Conservation (phyloP, 2,797 vertebrate species). For the Neosilurus hyrtlii region DNA sequence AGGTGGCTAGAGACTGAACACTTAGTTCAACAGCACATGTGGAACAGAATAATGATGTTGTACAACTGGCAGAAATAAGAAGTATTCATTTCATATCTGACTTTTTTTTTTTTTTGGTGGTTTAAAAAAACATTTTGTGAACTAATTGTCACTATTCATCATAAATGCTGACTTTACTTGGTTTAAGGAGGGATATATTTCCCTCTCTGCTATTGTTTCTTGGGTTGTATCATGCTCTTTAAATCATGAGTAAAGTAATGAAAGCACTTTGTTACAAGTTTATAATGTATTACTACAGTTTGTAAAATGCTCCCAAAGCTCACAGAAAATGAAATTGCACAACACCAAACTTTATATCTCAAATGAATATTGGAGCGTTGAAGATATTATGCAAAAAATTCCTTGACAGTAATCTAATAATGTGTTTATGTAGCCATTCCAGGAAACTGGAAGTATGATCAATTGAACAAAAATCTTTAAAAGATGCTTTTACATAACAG, state of each 20-base stretch:
- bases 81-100: neutral
- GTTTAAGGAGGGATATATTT: neutral
- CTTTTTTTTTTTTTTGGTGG: neutral
- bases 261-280: neutral
- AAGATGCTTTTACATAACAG: neutral
- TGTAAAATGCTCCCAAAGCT: neutral
- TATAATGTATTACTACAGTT: neutral
- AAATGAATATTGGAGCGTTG: neutral
- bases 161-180: neutral
- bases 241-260: neutral
- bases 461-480: neutral
- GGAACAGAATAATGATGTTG: neutral
- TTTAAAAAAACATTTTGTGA: neutral
- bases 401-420: neutral
- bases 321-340: neutral
- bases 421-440: neutral
- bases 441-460: neutral
- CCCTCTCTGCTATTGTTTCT: neutral
- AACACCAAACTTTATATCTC: neutral
- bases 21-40: neutral
- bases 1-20: neutral
- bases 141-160: neutral
- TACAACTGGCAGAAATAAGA: too few species aligned
- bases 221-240: neutral
- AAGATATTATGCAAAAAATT: neutral